Evolutionary conservation across 2,888 invertebrate genomes (phyloP).

Genomic region (Cataglyphis livida): DNA sequence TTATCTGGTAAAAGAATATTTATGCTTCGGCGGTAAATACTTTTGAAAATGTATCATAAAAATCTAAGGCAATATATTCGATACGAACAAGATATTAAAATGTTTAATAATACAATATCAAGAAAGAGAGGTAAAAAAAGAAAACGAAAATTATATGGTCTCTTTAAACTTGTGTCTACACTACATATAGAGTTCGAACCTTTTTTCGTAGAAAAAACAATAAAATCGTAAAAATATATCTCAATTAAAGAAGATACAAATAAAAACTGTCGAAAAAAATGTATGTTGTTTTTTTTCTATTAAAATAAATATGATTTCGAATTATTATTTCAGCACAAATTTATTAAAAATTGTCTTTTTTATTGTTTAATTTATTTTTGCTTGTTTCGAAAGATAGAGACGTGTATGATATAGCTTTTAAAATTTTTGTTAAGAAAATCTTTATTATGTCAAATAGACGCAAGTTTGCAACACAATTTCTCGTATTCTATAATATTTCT

Average conservation of each 20-base stretch:
- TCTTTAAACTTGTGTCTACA: background rate
- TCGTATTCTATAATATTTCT: background rate
- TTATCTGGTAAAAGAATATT: background rate
- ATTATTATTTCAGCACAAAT: background rate
- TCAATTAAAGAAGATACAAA: background rate
- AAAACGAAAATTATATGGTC: background rate
- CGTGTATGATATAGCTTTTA: background rate
- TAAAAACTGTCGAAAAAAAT: background rate
- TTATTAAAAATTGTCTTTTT: too few species aligned
- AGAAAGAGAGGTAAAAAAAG: background rate
- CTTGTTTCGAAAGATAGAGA: background rate
- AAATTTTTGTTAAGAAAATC: conserved; percentile 10
- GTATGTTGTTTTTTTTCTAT: background rate
- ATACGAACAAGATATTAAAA: background rate
- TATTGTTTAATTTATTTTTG: background rate
- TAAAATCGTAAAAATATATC: background rate
- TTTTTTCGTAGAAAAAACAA: background rate
- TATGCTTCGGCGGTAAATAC: background rate
- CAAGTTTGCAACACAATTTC: background rate
- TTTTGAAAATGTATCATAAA: conserved; percentile 15
- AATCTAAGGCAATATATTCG: background rate
- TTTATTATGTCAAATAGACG: conserved; percentile 57
- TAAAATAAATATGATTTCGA: background rate
- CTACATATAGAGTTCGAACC: background rate
- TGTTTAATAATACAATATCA: background rate